A percentile compares a stretch with the other conserved stretches of the same genome.
These are phyloP conservation scores for Gastracanthus pulcherrimus DNA, from an alignment of 2,888 invertebrate genomes.

Conservation along the genomic window DNA sequence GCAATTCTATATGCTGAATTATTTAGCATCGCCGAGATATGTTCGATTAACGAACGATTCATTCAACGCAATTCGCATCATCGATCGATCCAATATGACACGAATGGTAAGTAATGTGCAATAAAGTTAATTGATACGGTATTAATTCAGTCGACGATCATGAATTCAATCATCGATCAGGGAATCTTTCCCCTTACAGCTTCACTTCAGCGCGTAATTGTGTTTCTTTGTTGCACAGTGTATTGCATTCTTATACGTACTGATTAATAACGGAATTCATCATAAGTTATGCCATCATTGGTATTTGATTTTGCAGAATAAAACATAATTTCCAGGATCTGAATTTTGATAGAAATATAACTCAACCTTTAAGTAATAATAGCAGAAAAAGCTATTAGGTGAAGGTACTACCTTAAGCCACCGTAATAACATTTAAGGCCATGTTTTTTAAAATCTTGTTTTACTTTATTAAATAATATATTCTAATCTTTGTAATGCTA, in stretches of 20 bases:
- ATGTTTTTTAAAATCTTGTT: no score
- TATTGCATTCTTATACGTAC: not conserved
- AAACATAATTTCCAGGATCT: no score
- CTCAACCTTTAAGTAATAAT: no score
- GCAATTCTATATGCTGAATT: no score
- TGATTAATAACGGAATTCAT: not conserved
- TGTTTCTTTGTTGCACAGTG: not conserved
- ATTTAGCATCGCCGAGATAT: not conserved
- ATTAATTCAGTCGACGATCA: conserved; percentile 17
- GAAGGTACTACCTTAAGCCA: no score
- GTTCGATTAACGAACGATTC: not conserved
- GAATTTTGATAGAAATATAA: no score
- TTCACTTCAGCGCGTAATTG: not conserved
- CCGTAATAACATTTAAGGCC: no score
- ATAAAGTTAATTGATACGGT: conserved; percentile 28
- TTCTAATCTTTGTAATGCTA: no score
- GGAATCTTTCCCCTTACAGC: not conserved
- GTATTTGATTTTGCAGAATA: not conserved
- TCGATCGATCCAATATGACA: not conserved
- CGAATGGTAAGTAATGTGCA: conserved; percentile 9
- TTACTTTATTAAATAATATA: no score
- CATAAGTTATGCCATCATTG: not conserved
- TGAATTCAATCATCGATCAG: conserved; percentile 12
- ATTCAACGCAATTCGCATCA: not conserved
- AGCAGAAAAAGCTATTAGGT: not conserved